phyloP scores from a whole-genome alignment of 2,888 invertebrate genomes.

The Ormyrus labotus region DNA sequence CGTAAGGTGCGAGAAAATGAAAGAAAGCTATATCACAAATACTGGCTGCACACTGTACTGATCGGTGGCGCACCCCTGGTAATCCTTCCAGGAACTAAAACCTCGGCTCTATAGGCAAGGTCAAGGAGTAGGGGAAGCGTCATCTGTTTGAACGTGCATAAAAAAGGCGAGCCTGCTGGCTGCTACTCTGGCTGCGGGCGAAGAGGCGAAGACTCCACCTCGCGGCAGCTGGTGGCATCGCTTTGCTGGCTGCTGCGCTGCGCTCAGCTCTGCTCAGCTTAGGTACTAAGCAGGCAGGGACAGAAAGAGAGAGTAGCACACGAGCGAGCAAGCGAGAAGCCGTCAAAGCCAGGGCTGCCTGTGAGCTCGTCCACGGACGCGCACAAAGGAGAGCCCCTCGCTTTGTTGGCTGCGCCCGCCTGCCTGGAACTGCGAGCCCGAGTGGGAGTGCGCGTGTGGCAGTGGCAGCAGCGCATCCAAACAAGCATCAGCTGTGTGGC shows the following conservation, averaged over 20 bases:
- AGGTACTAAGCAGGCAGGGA: no score
- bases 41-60: background rate
- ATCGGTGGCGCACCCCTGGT: background rate
- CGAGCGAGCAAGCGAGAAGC: background rate
- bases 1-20: no score
- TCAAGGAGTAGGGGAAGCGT: no score
- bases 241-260: background rate
- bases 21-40: no score
- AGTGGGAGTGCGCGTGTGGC: conserved; percentile 6
- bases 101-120: no score
- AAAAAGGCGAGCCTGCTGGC: background rate
- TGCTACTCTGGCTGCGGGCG: background rate
- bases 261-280: no score
- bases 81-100: no score
- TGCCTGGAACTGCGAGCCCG: background rate
- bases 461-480: conserved; percentile 64
- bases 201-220: background rate
- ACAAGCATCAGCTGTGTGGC: conserved; percentile 75
- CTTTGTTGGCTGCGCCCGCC: background rate
- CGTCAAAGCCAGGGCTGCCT: background rate
- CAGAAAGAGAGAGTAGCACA: no score
- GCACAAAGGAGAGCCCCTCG: background rate
- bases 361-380: conserved; percentile 27
- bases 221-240: background rate
- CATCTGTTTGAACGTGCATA: background rate